Evolutionary conservation across 1,140 invertebrate genomes (phyloP).

Genomic region (Artemia franciscana): DNA sequence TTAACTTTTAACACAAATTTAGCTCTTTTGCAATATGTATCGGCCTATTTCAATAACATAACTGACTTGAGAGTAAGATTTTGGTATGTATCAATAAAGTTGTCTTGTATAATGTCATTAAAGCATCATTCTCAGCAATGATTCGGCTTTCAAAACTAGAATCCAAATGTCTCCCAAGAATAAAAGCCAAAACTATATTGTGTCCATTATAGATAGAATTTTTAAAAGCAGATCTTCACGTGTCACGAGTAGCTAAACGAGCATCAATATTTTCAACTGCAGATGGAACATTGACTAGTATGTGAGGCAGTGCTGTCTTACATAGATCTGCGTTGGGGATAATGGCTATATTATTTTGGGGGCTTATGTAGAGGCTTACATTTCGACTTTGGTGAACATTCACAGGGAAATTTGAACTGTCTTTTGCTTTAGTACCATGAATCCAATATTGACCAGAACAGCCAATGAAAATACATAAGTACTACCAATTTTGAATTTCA

Average conservation of each 20-base stretch:
- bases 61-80: slow-evolving; percentile 76
- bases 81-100: slow-evolving; percentile 69
- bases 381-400: slow-evolving; percentile 40
- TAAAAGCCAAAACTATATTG: slow-evolving; percentile 23
- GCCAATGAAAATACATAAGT: too few species aligned
- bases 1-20: slow-evolving; percentile 25
- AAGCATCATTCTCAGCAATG: slow-evolving; percentile 32
- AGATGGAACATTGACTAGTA: slow-evolving; percentile 48
- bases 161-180: slow-evolving; percentile 30
- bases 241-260: slow-evolving; percentile 44
- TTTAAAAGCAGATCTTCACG: slow-evolving; percentile 36
- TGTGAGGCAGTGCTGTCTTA: slow-evolving; percentile 20
- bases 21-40: slow-evolving; percentile 14
- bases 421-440: too few species aligned
- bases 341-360: slow-evolving; percentile 37
- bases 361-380: slow-evolving; percentile 38
- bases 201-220: neutral
- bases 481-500: too few species aligned
- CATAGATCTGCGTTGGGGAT: slow-evolving; percentile 21
- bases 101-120: slow-evolving; percentile 71
- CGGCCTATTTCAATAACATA: slow-evolving; percentile 52
- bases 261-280: slow-evolving; percentile 36
- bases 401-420: too few species aligned
- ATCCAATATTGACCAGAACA: too few species aligned
- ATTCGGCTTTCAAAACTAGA: slow-evolving; percentile 29